Base-by-base conservation (phyloP, 2,113 vertebrate species). In the Microtus pennsylvanicus region DNA sequence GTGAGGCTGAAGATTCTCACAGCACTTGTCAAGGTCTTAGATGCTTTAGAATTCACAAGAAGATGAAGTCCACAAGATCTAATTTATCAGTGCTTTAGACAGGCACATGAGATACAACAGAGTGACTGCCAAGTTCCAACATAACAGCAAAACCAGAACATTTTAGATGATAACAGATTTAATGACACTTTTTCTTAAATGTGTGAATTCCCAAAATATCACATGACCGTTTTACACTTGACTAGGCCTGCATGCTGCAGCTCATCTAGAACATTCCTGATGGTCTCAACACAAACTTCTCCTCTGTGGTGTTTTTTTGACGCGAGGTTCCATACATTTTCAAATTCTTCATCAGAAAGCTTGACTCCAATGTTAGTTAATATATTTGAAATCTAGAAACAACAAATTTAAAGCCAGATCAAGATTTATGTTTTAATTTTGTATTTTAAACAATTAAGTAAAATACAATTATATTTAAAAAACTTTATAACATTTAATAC, bases 291-390 rank as follows among this genome's bases (percentile, higher is more conserved):
- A 97, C 98, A 99, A 87, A 99, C 99, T 83, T 99, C 98, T 93
- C 99, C 99, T 26, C 89, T 95, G 0, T 98, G 98, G 65, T 99
- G 98, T 96, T 98, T 99, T 92, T 88, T 97, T 74, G 98, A 98
- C 3, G 99, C 99, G 97, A 99, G 97, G 94, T 98, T 98, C 99
- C 99, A 99, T 24, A 98, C 98, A 83, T 99, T 98, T 94, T 99
- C 99, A 96, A 99, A 99, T 7, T 83, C 98, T 94, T 99, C 98
- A 75, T 98, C 98, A 21, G 99, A 98, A 98, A 99, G 90, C 16
- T 97, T 88, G 87, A 98, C 72, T 0, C 99, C 99, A 52, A 98
- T 98, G 47, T 99, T 99, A 89, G 47, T 93, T 96, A 99, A 98
- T 97, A 99, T 98, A 74, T 98, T 95, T 83, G 98, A 94, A 94